Evolutionary conservation across 2,888 invertebrate genomes (phyloP).

Genomic region (Celastrina argiolus): DNA sequence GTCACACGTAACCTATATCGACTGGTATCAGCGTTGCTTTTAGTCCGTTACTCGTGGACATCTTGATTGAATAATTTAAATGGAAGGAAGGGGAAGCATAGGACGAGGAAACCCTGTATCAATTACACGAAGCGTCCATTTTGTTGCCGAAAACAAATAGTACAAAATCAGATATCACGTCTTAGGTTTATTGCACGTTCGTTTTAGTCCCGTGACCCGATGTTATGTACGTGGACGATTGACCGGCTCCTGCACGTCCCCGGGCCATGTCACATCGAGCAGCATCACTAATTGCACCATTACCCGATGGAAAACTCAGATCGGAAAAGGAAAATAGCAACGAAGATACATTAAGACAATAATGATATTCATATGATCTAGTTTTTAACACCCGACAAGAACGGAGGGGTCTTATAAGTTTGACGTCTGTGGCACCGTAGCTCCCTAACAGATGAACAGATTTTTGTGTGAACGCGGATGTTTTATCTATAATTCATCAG

Average conservation of each 20-base stretch:
- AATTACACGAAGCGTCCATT: constrained; percentile 31
- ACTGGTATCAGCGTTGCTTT: not conserved
- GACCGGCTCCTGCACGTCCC: constrained; percentile 35
- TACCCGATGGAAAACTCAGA: constrained; percentile 11
- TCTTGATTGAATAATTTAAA: not conserved
- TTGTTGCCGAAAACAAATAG: constrained; percentile 34
- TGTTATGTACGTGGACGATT: constrained; percentile 58
- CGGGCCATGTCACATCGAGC: constrained; percentile 35
- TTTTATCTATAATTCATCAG: too few species aligned
- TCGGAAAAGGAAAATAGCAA: not conserved
- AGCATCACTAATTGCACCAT: constrained; percentile 17
- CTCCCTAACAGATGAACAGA: too few species aligned
- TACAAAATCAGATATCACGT: constrained; percentile 57
- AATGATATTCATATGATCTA: not conserved
- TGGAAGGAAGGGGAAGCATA: not conserved
- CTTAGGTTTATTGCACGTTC: constrained; percentile 69
- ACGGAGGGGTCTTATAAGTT: too few species aligned
- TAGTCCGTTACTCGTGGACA: not conserved
- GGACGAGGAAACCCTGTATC: constrained; percentile 25
- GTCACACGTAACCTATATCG: not conserved
- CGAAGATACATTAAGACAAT: not conserved
- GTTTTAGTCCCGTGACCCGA: constrained; percentile 45
- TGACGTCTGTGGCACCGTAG: too few species aligned
- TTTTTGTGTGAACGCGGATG: too few species aligned
- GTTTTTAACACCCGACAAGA: too few species aligned